phyloP scores from a whole-genome alignment of 2,797 vertebrate species.

The Sparus aurata region DNA sequence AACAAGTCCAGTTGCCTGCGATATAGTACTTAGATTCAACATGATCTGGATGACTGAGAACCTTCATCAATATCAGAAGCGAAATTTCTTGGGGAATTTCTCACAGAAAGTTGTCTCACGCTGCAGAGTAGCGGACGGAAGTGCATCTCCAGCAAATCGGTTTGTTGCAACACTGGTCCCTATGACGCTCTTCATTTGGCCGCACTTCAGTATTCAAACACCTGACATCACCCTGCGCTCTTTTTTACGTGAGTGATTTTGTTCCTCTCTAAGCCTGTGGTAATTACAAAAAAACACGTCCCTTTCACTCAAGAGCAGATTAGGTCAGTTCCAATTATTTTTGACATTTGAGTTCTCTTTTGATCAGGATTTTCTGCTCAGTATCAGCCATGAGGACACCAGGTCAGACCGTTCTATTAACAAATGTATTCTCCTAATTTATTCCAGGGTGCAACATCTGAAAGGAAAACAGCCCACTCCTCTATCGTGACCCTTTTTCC shows the following conservation, averaged over 20 bases:
- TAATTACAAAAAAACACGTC: background rate
- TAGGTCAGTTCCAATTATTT: conserved; percentile 6
- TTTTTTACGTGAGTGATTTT: background rate
- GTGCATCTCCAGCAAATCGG: conserved; percentile 22
- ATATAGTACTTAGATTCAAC: too few relatives aligned
- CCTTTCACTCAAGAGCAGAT: background rate
- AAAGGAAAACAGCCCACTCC: conserved; percentile 1
- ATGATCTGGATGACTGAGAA: too few relatives aligned
- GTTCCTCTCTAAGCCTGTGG: conserved; percentile 23
- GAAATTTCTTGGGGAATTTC: conserved; percentile 17
- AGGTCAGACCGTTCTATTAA: conserved; percentile 12
- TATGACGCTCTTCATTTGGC: conserved; percentile 49
- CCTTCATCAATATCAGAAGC: background rate
- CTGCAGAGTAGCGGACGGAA: conserved; percentile 8
- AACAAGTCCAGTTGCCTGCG: too few relatives aligned
- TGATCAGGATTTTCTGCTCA: background rate
- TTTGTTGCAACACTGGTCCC: conserved; percentile 16
- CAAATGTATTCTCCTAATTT: conserved; percentile 8
- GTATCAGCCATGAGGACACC: background rate
- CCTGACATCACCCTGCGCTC: conserved; percentile 40
- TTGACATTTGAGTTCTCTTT: conserved; percentile 7
- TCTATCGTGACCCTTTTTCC: background rate
- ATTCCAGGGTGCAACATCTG: conserved; percentile 7
- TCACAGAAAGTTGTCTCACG: conserved; percentile 1
- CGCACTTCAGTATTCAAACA: conserved; percentile 33